Conservation (phyloP, 1,140 invertebrate genomes). For the Cyphomyrmex costatus region DNA sequence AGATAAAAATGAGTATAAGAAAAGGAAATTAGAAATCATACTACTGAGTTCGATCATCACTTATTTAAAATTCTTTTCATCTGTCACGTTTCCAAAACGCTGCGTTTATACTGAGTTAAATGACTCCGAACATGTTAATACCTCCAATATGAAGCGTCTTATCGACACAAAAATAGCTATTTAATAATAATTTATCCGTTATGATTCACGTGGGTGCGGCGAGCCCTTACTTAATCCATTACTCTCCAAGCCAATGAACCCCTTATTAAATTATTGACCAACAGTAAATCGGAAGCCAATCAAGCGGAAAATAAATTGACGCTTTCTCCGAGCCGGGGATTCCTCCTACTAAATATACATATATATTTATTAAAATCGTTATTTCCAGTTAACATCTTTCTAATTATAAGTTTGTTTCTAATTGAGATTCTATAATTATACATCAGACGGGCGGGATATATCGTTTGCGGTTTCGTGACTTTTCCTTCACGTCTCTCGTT, state of each 20-base stretch:
- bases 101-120: slow-evolving; percentile 1
- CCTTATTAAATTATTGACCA: slow-evolving; percentile 22
- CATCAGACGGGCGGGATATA: neutral
- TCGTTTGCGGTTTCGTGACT: neutral
- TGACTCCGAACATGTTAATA: neutral
- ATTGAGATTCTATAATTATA: no score
- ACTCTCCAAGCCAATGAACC: slow-evolving; percentile 22
- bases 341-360: neutral
- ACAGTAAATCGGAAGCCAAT: slow-evolving; percentile 7
- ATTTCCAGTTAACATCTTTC: neutral
- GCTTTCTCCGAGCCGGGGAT: neutral
- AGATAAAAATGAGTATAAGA: neutral
- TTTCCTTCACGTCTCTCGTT: neutral
- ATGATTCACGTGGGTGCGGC: slow-evolving; percentile 15
- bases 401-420: no score
- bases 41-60: neutral
- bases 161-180: slow-evolving; percentile 23
- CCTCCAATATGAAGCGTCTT: neutral
- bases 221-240: slow-evolving; percentile 28
- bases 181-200: slow-evolving; percentile 42
- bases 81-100: neutral
- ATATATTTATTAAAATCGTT: neutral
- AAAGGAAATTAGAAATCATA: neutral
- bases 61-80: neutral
- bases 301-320: neutral